phyloP scores from a whole-genome alignment of 2,797 vertebrate genomes.

The Melanotaenia pygmaea region DNA sequence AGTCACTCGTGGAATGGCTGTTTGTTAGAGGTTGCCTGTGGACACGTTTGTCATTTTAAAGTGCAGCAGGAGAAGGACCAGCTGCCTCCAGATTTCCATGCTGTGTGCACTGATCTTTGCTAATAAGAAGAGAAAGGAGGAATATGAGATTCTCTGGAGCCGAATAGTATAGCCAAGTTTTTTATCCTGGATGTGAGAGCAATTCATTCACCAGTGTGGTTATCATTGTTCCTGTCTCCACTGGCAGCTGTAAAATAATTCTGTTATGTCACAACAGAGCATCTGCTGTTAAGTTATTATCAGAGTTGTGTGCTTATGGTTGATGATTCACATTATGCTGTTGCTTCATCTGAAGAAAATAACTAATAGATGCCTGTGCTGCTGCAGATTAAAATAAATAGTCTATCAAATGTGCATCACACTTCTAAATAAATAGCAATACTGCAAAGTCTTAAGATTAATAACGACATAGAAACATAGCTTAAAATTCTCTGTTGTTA shows the following conservation, averaged over 20 bases:
- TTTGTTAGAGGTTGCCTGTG: constrained; percentile 5
- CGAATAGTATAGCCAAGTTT: neutral
- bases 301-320: neutral
- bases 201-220: neutral
- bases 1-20: neutral
- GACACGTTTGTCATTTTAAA: constrained; percentile 1
- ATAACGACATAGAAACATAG: too few species aligned
- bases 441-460: too few species aligned
- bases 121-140: neutral
- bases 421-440: too few species aligned
- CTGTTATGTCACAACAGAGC: neutral
- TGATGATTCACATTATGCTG: too few species aligned
- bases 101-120: neutral
- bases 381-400: too few species aligned
- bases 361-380: too few species aligned
- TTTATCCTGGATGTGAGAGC: neutral
- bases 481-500: neutral
- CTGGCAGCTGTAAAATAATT: neutral
- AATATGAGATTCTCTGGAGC: neutral
- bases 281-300: neutral
- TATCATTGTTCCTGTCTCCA: neutral
- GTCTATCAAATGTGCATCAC: too few species aligned
- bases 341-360: neutral
- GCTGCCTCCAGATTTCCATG: constrained; percentile 1
- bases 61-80: neutral